These are phyloP conservation scores for Mixornis gularis DNA, from an alignment of 2,113 vertebrate genomes.

Conservation along the genomic window DNA sequence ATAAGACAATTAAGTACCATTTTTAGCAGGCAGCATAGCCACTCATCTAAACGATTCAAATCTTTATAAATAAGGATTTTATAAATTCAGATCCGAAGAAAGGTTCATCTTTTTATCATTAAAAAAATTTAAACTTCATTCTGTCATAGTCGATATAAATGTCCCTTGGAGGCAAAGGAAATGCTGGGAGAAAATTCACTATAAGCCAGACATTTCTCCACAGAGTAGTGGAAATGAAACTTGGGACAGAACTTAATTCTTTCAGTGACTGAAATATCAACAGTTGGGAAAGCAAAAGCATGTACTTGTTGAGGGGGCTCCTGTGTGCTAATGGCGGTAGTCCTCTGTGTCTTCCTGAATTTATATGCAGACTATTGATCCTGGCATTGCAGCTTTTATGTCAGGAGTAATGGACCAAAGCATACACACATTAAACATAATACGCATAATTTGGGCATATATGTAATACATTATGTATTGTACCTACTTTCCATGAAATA, in stretches of 20 bases:
- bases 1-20: not conserved
- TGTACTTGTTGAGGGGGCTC: not conserved
- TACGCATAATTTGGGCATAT: not conserved
- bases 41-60: not conserved
- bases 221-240: not conserved
- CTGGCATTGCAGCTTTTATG: not conserved
- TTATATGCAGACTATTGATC: not conserved
- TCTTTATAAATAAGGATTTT: constrained; percentile 15
- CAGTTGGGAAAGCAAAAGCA: not conserved
- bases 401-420: not conserved
- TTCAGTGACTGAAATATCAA: not conserved
- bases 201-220: not conserved
- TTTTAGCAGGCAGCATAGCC: not conserved
- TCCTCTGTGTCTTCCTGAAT: not conserved
- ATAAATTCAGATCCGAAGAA: not conserved
- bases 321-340: not conserved
- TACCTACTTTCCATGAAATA: not conserved
- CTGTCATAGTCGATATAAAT: not conserved
- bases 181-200: not conserved
- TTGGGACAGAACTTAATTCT: not conserved
- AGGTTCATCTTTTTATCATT: not conserved
- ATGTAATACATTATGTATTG: not conserved
- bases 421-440: not conserved
- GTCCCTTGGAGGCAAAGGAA: not conserved
- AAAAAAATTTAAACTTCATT: not conserved